Percentiles rank a stretch among this genome's conserved stretches.
Conservation (phyloP, 2,113 vertebrate genomes). For the Myiozetetes cayanensis region DNA sequence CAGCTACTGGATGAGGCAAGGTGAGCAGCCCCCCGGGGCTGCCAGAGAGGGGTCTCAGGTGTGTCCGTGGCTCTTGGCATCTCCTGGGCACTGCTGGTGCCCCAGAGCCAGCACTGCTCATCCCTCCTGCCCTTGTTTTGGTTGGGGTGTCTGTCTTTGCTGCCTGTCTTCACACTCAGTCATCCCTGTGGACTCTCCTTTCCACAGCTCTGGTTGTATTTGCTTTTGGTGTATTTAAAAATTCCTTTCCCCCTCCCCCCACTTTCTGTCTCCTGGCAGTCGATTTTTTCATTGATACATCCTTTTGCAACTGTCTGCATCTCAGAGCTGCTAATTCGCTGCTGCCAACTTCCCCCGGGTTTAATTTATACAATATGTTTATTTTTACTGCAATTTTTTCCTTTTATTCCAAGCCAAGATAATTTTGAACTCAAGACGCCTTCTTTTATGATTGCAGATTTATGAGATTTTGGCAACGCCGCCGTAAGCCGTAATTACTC, state of each 20-base stretch:
- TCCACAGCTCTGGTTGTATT: not conserved
- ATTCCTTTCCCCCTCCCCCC: not conserved
- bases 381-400: constrained; percentile 53
- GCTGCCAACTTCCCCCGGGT: constrained; percentile 47
- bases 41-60: not conserved
- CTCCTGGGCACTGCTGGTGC: not conserved
- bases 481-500: constrained; percentile 13
- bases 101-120: rapidly evolving
- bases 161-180: not conserved
- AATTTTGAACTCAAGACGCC: constrained; percentile 47
- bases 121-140: not conserved
- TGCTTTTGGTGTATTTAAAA: not conserved
- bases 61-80: rapidly evolving
- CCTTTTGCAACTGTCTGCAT: constrained; percentile 25
- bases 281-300: not conserved
- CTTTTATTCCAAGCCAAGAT: constrained; percentile 61
- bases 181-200: rapidly evolving
- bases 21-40: rapidly evolving
- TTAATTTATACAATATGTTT: constrained; percentile 63
- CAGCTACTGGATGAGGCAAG: not conserved
- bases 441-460: constrained; percentile 38
- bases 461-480: constrained; percentile 41
- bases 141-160: not conserved
- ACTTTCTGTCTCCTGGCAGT: not conserved
- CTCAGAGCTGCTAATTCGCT: constrained; percentile 11